Percentiles rank a stretch among this genome's conserved stretches.
Conservation (phyloP, 2,113 vertebrate genomes). For the cattle (Bos taurus) region ARS-UCD2.0 NC_037357.1:86232501-86233000, state of each 20-base stretch:
- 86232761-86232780: not conserved
- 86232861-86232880: not conserved
- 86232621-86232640: not conserved
- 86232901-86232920: not conserved
- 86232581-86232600: not conserved
- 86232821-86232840: not conserved
- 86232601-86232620: not conserved
- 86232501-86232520: not conserved
- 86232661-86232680: not conserved
- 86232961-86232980: not conserved
- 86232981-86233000: not conserved
- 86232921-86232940: not conserved
- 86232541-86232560: not conserved
- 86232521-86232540: not conserved
- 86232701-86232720: slow-evolving; percentile 7
- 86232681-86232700: not conserved
- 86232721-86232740: not conserved
- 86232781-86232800: not conserved
- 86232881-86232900: not conserved
- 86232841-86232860: not conserved
- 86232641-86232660: not conserved
- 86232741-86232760: not conserved
- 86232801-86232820: not conserved
- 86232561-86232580: slow-evolving; percentile 10
- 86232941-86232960: not conserved